phyloP scores from a whole-genome alignment of 2,113 vertebrate species.

The Macquaria ambigua region DNA sequence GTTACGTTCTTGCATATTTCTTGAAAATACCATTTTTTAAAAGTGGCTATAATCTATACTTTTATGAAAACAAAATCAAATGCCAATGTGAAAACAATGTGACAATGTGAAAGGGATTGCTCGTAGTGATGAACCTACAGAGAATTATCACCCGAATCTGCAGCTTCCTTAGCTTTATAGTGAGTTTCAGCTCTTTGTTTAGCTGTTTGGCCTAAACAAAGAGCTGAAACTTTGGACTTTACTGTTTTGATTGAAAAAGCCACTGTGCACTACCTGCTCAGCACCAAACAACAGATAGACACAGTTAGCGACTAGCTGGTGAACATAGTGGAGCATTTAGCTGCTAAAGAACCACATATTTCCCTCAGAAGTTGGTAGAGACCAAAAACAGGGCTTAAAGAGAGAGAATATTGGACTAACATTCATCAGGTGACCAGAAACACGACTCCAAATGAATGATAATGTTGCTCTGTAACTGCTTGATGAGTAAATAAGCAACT shows the following conservation, averaged over 20 bases:
- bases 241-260: background rate
- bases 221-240: background rate
- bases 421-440: background rate
- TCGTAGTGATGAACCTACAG: background rate
- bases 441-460: background rate
- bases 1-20: background rate
- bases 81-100: background rate
- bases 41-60: background rate
- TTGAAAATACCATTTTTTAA: background rate
- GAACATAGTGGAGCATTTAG: background rate
- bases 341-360: background rate
- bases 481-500: background rate
- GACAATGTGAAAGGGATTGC: background rate
- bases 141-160: no score
- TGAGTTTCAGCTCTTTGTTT: background rate
- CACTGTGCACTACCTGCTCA: background rate
- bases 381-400: no score
- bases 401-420: no score
- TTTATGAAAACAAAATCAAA: background rate
- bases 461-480: background rate
- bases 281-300: background rate
- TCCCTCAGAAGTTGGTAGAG: background rate
- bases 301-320: background rate
- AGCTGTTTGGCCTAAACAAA: background rate
- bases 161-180: background rate